A percentile compares a stretch with the other conserved stretches of the same genome.
phyloP scores from a whole-genome alignment of 2,113 vertebrate genomes.

The Trogon melanurus region DNA sequence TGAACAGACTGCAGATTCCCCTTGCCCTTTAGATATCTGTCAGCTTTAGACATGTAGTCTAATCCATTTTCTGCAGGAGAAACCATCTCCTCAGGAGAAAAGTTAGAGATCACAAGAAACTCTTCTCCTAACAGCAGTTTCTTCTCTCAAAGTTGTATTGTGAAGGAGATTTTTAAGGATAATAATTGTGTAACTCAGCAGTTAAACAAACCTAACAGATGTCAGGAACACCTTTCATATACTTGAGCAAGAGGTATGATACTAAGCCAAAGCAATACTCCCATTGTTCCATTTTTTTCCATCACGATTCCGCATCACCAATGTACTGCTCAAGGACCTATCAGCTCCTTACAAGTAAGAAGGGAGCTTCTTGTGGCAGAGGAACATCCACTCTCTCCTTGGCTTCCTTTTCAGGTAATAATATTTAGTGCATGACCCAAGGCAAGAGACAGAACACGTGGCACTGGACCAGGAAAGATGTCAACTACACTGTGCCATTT shows the following conservation, averaged over 20 bases:
- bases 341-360: not conserved
- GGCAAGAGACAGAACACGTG: not conserved
- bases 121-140: not conserved
- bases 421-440: not conserved
- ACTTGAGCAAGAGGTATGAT: not conserved
- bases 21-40: not conserved
- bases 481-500: fast-evolving
- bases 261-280: not conserved
- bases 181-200: not conserved
- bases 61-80: not conserved
- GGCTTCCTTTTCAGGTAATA: not conserved
- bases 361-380: not conserved
- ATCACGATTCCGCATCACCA: fast-evolving
- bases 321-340: not conserved
- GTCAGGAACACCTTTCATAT: not conserved
- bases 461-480: not conserved
- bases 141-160: not conserved
- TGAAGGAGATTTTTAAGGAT: not conserved
- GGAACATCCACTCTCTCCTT: not conserved
- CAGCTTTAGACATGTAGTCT: not conserved
- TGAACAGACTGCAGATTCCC: not conserved
- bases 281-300: not conserved
- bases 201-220: not conserved
- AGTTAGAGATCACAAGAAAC: not conserved
- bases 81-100: not conserved